Evolutionary conservation across 2,113 vertebrate species (phyloP), one percentile per base, ranked within the genome.

Genomic region (Oryzias woworae): DNA sequence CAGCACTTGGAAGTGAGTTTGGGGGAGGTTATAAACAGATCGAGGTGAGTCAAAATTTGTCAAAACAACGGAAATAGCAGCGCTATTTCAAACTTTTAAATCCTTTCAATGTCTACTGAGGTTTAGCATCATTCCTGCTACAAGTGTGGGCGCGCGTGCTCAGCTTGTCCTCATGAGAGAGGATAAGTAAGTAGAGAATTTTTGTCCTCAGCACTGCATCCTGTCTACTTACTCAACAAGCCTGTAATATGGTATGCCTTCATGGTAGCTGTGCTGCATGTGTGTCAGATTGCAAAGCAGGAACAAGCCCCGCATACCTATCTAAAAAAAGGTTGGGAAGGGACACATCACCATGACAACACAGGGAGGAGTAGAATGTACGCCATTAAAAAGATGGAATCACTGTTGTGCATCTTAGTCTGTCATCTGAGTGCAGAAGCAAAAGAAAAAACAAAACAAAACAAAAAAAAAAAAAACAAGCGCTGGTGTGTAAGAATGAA

Each of bases 331-430:
- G 87, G 74, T 82, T 83, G 81, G 81, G 66, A 88, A 85, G 81
- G 81, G 81, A 86, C 86, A 84, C 73, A 84, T 88, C 84, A 87
- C 86, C 87, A 90, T 90, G 89, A 89, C 89, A 88, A 88, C 86
- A 83, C 84, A 77, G 75, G 81, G 82, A 88, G 83, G 80, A 83
- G 82, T 78, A 86, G 80, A 77, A 82, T 59, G 55, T 74, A 82
- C 57, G 68, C 78, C 75, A 80, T 85, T 84, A 75, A 86, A 82
- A 83, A 83, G 58, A 82, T 63, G 76, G 69, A 83, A 77, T 73
- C 71, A 71, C 61, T 63, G 73, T 81, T 79, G 78, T 80, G 73
- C 61, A 75, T 79, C 66, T 72, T 59, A 56, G 62, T 51, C 56
- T 75, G 53, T 75, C 66, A 56, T 64, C 66, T 51, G 47, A 17